Percentiles rank a stretch among this genome's conserved stretches.
Evolutionary conservation across 2,113 vertebrate species (phyloP).

Genomic region (Sylvilagus bachmani): DNA sequence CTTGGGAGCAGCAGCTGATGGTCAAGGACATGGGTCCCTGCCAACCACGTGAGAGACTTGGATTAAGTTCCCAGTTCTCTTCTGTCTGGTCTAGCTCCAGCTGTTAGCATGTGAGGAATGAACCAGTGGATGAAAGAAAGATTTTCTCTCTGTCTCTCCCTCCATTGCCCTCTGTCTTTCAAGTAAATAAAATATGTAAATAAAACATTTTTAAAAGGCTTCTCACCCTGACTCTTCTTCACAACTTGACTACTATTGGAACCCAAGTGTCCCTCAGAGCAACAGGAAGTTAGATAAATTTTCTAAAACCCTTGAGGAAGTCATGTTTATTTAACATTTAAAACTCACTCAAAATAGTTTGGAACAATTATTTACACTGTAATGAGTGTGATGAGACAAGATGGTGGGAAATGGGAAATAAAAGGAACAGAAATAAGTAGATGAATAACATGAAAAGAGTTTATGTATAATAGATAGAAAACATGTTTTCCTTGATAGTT

Average conservation of each 20-base stretch:
- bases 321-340: background rate
- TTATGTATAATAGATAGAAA: background rate
- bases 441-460: background rate
- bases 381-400: background rate
- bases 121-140: too few species aligned
- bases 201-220: background rate
- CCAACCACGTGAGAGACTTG: too few species aligned
- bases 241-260: background rate
- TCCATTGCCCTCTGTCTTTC: too few species aligned
- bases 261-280: background rate
- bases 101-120: too few species aligned
- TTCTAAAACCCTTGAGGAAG: background rate
- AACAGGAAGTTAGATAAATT: background rate
- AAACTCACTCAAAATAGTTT: background rate
- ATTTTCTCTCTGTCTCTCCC: too few species aligned
- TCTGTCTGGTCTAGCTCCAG: too few species aligned
- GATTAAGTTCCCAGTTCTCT: too few species aligned
- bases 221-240: background rate
- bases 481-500: background rate
- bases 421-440: background rate
- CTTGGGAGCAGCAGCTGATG: too few species aligned
- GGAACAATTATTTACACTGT: background rate
- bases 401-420: background rate
- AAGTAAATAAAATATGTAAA: too few species aligned
- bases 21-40: too few species aligned